Percentiles rank a stretch among this genome's conserved stretches.
Evolutionary conservation across 2,888 invertebrate genomes (phyloP).

Genomic region (Xanthorhoe designata): DNA sequence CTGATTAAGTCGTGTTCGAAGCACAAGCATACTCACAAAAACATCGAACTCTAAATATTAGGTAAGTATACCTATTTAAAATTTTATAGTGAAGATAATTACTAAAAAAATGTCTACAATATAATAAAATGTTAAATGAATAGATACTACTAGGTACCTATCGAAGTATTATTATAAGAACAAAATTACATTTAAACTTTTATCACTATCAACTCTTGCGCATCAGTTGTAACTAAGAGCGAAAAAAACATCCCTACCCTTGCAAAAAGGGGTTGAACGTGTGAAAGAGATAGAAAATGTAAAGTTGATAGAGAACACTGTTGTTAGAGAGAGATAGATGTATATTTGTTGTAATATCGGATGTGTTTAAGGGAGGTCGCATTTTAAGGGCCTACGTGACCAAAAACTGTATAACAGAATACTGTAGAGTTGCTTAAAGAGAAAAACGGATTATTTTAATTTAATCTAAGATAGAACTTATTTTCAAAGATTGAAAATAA

Average conservation of each 20-base stretch:
- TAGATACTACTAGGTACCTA: no score
- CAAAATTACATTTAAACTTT: background rate
- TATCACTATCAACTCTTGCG: constrained; percentile 37
- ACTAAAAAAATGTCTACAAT: no score
- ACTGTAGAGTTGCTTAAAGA: background rate
- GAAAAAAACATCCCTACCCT: constrained; percentile 44
- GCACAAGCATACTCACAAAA: no score
- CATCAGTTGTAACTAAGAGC: constrained; percentile 36
- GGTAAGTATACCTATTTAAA: no score
- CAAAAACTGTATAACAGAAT: background rate
- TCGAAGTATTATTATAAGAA: background rate
- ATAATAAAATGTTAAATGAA: no score
- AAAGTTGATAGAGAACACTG: background rate
- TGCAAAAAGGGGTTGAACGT: constrained; percentile 37
- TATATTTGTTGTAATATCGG: constrained; percentile 26
- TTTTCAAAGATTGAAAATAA: no score
- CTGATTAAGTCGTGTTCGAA: no score
- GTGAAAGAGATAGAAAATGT: constrained; percentile 30
- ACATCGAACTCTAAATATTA: no score
- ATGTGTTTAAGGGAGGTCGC: constrained; percentile 21
- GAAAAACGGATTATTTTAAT: no score
- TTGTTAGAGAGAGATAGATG: constrained; percentile 30
- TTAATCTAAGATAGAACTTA: no score
- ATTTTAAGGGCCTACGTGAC: constrained; percentile 12
- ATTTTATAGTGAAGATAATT: no score